Conservation (phyloP, 2,113 vertebrate species). For the Etia nguti region DNA sequence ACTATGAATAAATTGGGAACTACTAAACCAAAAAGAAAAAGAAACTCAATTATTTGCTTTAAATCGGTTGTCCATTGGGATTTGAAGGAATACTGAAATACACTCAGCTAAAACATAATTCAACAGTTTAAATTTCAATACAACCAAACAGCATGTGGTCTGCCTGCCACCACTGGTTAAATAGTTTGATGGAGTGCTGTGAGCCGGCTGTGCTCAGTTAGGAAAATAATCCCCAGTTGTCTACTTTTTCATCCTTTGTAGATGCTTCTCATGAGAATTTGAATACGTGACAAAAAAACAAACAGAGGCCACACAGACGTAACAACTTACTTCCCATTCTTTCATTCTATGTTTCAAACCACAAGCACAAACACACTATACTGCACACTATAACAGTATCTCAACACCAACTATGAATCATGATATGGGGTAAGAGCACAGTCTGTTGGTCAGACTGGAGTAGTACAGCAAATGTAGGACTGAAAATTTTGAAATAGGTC, state of each 20-base stretch:
- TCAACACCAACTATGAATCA: not conserved
- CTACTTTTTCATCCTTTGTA: conserved; percentile 1
- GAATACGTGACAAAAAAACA: not conserved
- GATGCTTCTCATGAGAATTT: not conserved
- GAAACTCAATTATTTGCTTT: not conserved
- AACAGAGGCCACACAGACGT: not conserved
- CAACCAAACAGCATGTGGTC: not conserved
- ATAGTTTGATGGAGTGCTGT: not conserved
- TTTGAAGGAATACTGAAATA: not conserved
- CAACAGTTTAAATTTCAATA: not conserved
- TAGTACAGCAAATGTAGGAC: conserved; percentile 2
- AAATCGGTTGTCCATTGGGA: not conserved
- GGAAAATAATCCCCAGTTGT: not conserved
- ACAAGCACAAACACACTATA: not conserved
- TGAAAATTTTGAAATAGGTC: not conserved
- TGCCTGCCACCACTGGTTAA: not conserved
- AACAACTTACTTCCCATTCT: conserved; percentile 11
- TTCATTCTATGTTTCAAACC: not conserved
- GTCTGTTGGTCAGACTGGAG: conserved; percentile 44
- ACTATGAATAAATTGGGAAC: not conserved
- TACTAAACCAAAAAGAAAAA: not conserved
- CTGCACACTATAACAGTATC: not conserved
- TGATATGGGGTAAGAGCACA: conserved; percentile 18
- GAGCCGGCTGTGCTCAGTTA: not conserved
- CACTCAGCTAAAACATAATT: not conserved